phyloP scores from a whole-genome alignment of 2,113 vertebrate species.

The Scolopax mira region DNA sequence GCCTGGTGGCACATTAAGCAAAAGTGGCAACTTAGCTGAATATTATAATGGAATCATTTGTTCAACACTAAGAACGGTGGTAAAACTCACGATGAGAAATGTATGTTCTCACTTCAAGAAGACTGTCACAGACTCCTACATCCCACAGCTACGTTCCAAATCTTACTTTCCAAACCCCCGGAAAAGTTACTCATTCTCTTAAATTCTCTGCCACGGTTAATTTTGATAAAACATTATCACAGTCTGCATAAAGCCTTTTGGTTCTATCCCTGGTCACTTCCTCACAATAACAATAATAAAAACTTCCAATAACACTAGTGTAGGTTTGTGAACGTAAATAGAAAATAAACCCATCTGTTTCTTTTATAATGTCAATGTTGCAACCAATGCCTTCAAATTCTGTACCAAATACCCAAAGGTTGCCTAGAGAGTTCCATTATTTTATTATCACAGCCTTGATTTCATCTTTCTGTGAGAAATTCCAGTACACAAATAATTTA shows the following conservation, averaged over 20 bases:
- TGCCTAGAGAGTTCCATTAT: neutral
- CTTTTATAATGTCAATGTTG: neutral
- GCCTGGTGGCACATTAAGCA: neutral
- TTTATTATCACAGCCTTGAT: neutral
- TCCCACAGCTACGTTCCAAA: neutral
- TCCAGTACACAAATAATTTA: neutral
- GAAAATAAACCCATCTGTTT: neutral
- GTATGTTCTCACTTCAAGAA: neutral
- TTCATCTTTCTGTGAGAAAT: neutral
- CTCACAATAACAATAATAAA: neutral
- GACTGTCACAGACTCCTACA: neutral
- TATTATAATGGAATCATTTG: neutral
- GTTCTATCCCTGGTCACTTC: neutral
- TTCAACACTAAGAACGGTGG: neutral
- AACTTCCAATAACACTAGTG: neutral
- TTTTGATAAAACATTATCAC: neutral
- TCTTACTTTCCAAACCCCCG: neutral
- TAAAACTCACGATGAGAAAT: neutral
- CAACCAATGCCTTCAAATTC: neutral
- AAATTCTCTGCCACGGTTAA: neutral
- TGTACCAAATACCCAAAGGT: neutral
- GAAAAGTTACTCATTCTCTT: neutral
- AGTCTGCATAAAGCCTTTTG: neutral
- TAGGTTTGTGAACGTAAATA: neutral
- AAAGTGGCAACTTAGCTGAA: neutral